phyloP scores from a whole-genome alignment of 2,113 vertebrate species.

The Sceloporus undulatus region DNA sequence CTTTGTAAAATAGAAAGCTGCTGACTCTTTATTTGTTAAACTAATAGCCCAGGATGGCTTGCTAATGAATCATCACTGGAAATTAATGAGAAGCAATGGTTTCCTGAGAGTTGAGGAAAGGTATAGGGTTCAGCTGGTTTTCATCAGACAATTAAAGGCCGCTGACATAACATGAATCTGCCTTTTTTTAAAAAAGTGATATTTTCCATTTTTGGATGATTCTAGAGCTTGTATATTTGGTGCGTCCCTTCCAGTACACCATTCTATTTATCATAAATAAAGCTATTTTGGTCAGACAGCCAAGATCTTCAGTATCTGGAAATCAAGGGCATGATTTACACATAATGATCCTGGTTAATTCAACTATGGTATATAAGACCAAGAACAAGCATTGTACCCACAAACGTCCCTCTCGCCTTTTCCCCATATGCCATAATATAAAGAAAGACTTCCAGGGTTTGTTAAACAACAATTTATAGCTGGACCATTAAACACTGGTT shows the following conservation, averaged over 20 bases:
- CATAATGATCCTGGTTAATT: neutral
- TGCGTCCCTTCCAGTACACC: neutral
- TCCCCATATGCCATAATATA: neutral
- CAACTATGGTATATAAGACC: neutral
- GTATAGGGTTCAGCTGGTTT: neutral
- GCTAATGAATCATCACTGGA: neutral
- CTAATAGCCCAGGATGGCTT: neutral
- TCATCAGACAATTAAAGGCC: neutral
- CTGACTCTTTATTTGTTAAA: neutral
- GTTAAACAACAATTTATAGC: neutral
- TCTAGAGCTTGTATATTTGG: no score
- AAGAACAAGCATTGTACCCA: neutral
- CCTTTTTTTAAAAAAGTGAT: neutral
- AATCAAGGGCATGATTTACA: no score
- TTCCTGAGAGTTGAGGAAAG: neutral
- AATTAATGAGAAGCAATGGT: neutral
- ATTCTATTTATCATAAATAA: neutral
- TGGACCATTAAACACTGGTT: neutral
- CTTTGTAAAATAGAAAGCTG: neutral
- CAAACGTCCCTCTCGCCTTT: neutral
- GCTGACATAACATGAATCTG: no score
- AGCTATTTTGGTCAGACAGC: no score
- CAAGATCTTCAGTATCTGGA: no score
- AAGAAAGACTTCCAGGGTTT: neutral
- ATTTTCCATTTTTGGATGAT: neutral